phyloP scores from a whole-genome alignment of 2,888 invertebrate genomes.

The Phengaris arion region DNA sequence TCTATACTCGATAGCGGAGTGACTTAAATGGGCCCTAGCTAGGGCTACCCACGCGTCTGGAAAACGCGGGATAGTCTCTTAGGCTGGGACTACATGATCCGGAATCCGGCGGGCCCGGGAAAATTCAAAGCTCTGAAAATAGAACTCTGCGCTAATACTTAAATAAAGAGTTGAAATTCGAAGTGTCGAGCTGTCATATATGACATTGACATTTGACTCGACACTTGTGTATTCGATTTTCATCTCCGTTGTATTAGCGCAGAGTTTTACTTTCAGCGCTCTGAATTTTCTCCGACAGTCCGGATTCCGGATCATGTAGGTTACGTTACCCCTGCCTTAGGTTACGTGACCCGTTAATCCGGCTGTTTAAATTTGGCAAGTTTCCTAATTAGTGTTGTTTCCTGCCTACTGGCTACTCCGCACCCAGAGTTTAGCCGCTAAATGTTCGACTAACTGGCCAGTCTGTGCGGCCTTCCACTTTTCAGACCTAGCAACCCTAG shows the following conservation, averaged over 20 bases:
- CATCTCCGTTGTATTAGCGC: no score
- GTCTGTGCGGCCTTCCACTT: background rate
- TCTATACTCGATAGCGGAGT: slow-evolving; percentile 34
- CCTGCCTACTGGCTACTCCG: background rate
- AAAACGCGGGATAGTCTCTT: background rate
- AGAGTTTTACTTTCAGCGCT: no score
- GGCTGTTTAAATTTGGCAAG: background rate
- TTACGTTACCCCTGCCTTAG: background rate
- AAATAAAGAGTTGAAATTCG: no score
- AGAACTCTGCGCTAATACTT: no score
- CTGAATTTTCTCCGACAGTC: no score
- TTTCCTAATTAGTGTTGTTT: background rate
- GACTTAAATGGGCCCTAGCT: slow-evolving; percentile 39
- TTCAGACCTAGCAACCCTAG: background rate
- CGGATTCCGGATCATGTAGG: background rate
- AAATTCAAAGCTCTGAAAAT: no score
- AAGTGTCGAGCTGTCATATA: no score
- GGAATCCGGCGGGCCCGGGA: no score
- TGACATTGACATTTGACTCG: no score
- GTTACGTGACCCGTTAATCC: background rate
- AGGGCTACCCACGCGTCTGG: background rate
- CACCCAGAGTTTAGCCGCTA: background rate
- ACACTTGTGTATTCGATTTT: no score
- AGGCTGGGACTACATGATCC: no score
- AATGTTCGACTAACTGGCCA: background rate